A percentile compares a stretch with the other conserved stretches of the same genome.
Evolutionary conservation across 2,113 vertebrate genomes (phyloP).

Genomic region (Elephantulus edwardii): DNA sequence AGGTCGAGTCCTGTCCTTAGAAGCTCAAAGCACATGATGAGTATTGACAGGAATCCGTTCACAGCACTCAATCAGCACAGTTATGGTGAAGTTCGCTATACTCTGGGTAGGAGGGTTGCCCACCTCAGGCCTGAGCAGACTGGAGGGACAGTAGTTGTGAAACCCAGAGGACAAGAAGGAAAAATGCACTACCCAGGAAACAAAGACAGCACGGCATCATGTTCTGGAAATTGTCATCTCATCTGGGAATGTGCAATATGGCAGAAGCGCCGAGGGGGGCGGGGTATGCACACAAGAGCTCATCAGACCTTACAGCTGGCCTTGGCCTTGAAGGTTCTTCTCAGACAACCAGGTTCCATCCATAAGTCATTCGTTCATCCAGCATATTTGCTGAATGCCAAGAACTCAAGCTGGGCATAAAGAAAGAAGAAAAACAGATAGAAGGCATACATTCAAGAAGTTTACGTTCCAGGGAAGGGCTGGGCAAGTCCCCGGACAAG

Average conservation of each 20-base stretch:
- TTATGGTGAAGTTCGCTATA: neutral
- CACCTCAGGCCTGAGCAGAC: neutral
- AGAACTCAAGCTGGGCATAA: neutral
- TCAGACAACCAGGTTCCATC: neutral
- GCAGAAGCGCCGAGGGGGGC: fast-evolving
- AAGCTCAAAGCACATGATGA: neutral
- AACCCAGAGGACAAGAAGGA: neutral
- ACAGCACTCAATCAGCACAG: neutral
- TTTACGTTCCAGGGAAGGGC: neutral
- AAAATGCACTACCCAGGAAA: neutral
- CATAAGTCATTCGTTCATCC: neutral
- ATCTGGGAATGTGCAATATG: neutral
- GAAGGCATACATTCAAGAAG: neutral
- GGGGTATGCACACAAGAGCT: neutral
- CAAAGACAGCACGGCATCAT: no score
- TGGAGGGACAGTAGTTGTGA: neutral
- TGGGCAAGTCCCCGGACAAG: neutral
- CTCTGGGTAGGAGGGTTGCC: neutral
- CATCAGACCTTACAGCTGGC: neutral
- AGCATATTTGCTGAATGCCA: neutral
- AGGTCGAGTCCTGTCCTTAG: neutral
- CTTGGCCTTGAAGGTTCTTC: neutral
- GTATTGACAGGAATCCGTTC: neutral
- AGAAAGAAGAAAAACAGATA: neutral
- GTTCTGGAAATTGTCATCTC: no score